Conservation (phyloP, 2,888 invertebrate genomes). For the Geophilus truncorum region DNA sequence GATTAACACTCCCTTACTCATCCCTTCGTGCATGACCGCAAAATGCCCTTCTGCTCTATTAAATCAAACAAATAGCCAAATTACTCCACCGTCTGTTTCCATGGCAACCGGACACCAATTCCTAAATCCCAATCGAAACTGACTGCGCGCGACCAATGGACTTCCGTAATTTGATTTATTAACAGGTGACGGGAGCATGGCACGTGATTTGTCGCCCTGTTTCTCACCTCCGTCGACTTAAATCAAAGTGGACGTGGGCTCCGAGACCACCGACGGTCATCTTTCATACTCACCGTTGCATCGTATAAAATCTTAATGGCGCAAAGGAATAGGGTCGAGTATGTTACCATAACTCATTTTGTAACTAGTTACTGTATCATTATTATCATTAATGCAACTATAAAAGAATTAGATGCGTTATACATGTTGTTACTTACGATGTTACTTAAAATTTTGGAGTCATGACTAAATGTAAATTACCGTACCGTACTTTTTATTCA, state of each 20-base stretch:
- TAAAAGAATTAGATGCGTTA: too few relatives aligned
- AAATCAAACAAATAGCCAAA: not conserved
- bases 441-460: too few relatives aligned
- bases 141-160: conserved; percentile 6
- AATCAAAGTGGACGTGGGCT: conserved; percentile 22
- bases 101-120: not conserved
- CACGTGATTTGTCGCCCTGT: conserved; percentile 25
- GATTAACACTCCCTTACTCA: not conserved
- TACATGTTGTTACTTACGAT: too few relatives aligned
- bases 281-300: not conserved
- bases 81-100: not conserved
- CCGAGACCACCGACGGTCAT: not conserved
- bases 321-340: too few relatives aligned
- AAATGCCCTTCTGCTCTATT: not conserved
- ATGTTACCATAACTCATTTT: too few relatives aligned
- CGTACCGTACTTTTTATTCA: too few relatives aligned
- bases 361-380: too few relatives aligned
- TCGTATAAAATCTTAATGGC: not conserved
- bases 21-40: not conserved
- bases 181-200: not conserved
- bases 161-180: conserved; percentile 25
- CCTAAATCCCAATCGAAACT: not conserved
- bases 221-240: not conserved
- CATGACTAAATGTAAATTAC: too few relatives aligned
- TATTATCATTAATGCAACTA: too few relatives aligned